phyloP scores from a whole-genome alignment of 2,888 invertebrate genomes.

The Pristionchus entomophagus region DNA sequence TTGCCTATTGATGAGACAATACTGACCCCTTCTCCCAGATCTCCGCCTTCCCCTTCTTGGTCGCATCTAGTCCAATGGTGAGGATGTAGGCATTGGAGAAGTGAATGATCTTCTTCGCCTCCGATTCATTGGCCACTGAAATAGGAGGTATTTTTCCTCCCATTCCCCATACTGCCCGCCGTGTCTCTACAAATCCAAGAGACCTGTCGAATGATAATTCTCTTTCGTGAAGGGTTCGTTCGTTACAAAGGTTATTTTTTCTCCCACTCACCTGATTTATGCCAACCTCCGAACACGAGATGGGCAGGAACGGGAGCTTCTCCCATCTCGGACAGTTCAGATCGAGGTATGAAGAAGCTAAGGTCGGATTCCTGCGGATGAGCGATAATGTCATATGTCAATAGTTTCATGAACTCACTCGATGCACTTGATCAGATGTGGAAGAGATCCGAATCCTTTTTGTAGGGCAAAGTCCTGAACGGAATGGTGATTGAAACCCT shows the following conservation, averaged over 20 bases:
- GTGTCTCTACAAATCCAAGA: no score
- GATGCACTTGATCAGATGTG: slow-evolving; percentile 15
- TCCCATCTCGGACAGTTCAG: not conserved
- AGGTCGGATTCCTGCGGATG: not conserved
- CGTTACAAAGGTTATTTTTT: no score
- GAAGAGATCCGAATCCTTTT: not conserved
- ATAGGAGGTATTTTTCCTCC: no score
- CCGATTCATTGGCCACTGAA: not conserved
- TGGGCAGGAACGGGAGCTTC: not conserved
- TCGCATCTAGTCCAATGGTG: slow-evolving; percentile 40
- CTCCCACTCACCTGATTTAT: not conserved
- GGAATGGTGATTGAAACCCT: no score
- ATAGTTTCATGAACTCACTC: slow-evolving; percentile 4
- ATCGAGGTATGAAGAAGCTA: not conserved
- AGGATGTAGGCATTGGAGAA: slow-evolving; percentile 5
- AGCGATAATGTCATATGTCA: no score
- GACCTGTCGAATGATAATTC: no score
- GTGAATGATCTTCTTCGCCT: not conserved
- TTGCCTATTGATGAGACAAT: no score
- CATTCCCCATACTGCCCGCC: not conserved
- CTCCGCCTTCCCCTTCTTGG: slow-evolving; percentile 28
- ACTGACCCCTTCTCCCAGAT: slow-evolving; percentile 44
- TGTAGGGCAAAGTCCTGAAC: not conserved
- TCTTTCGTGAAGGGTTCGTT: no score
- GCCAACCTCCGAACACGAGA: slow-evolving; percentile 45